Conservation (phyloP, 2,113 vertebrate species). For the Phocoena phocoena region DNA sequence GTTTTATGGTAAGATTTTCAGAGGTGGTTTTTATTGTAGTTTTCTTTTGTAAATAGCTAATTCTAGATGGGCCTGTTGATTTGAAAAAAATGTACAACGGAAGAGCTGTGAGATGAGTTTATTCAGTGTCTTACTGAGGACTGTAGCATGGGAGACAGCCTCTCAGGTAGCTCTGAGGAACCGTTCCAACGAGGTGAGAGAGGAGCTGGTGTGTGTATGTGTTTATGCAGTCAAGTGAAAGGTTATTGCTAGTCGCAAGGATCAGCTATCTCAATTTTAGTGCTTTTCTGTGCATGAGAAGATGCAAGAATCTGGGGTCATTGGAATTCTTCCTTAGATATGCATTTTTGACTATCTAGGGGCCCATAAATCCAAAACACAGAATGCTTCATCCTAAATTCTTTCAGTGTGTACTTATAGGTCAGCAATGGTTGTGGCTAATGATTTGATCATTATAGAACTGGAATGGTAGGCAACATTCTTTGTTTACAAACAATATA, state of each 20-base stretch:
- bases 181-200: background rate
- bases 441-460: background rate
- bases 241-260: background rate
- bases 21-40: background rate
- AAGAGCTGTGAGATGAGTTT: background rate
- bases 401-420: background rate
- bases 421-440: background rate
- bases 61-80: background rate
- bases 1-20: background rate
- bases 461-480: background rate
- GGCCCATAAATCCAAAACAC: background rate
- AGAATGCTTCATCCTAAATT: background rate
- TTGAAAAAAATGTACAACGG: background rate
- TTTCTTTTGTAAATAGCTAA: background rate
- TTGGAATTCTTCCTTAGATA: background rate
- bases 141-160: background rate
- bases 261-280: background rate
- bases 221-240: background rate
- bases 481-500: background rate
- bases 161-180: background rate
- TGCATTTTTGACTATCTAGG: background rate
- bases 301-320: background rate
- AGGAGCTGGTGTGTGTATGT: too few species aligned
- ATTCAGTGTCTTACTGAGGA: background rate
- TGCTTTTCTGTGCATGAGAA: background rate